A percentile compares a stretch with the other conserved stretches of the same genome.
Evolutionary conservation across 2,113 vertebrate species (phyloP).

Genomic region (Xyrauchen texanus): DNA sequence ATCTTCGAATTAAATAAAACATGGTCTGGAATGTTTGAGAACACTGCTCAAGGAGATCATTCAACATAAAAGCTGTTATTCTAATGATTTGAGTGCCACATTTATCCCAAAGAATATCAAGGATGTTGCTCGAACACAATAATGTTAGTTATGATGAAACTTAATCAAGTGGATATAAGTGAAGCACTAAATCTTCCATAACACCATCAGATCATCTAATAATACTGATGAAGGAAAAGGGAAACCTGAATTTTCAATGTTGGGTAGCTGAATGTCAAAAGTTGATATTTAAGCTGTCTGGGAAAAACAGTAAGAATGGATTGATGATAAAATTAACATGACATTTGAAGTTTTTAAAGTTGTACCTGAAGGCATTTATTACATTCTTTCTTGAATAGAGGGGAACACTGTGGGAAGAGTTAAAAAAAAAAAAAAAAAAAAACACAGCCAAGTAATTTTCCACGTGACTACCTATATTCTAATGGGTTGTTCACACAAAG

Average conservation of each 20-base stretch:
- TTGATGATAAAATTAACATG: conserved; percentile 61
- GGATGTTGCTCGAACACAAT: background rate
- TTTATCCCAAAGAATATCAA: background rate
- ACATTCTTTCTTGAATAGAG: conserved; percentile 86
- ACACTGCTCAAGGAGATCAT: conserved; percentile 10
- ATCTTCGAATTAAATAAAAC: background rate
- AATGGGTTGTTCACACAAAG: too few relatives aligned
- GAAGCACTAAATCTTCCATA: too few relatives aligned
- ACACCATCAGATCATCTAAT: too few relatives aligned
- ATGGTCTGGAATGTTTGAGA: conserved; percentile 17
- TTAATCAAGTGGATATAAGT: background rate
- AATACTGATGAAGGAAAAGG: too few relatives aligned
- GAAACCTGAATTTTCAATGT: background rate
- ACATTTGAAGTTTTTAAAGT: conserved; percentile 53
- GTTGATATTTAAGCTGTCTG: conserved; percentile 17
- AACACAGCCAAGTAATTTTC: conserved; percentile 52
- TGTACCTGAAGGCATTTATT: conserved; percentile 84
- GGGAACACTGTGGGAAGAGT: conserved; percentile 79
- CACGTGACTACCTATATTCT: background rate
- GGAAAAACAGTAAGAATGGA: conserved; percentile 2
- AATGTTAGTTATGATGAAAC: conserved; percentile 27
- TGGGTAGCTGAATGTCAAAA: conserved; percentile 1
- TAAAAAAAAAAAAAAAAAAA: conserved; percentile 59
- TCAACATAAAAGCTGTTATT: conserved; percentile 16
- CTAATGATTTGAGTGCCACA: background rate